Percentiles rank a stretch among this genome's conserved stretches.
These are phyloP conservation scores for Phoenoteleia sp. DNA, from an alignment of 2,888 invertebrate species.

Conservation along the genomic window DNA sequence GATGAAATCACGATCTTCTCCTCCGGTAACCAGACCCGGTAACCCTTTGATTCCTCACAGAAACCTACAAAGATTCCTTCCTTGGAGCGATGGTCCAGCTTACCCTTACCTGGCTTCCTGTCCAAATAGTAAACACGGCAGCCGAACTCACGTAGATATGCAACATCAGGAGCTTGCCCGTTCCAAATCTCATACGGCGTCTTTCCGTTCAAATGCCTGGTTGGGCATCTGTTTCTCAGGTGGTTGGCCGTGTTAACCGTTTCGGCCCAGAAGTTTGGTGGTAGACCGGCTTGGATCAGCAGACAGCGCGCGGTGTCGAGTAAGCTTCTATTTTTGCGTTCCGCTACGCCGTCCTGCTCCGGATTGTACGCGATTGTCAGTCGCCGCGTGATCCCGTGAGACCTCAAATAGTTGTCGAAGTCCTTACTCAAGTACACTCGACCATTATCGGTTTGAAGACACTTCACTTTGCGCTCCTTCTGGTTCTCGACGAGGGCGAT, in stretches of 20 bases:
- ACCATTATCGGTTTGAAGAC: constrained; percentile 73
- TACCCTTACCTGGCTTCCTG: background rate
- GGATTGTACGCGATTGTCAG: background rate
- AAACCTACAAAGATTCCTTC: background rate
- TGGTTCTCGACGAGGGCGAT: constrained; percentile 64
- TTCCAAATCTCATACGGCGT: background rate
- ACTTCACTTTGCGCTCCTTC: constrained; percentile 64
- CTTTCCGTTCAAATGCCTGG: background rate
- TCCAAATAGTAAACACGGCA: background rate
- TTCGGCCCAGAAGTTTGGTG: background rate
- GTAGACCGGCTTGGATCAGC: background rate
- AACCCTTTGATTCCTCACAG: background rate
- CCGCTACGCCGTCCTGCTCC: background rate
- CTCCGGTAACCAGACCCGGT: background rate
- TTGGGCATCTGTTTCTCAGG: background rate
- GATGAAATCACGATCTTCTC: no score
- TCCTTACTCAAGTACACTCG: constrained; percentile 6
- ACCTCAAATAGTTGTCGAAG: background rate
- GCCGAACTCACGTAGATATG: background rate
- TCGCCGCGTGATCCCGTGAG: background rate
- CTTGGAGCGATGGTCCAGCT: background rate
- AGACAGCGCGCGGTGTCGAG: background rate
- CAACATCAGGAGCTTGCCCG: background rate
- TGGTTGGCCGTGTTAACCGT: background rate
- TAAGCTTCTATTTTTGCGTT: background rate